Evolutionary conservation across 2,797 vertebrate genomes (phyloP).

Genomic region (Sebastiscus albofasciatus): DNA sequence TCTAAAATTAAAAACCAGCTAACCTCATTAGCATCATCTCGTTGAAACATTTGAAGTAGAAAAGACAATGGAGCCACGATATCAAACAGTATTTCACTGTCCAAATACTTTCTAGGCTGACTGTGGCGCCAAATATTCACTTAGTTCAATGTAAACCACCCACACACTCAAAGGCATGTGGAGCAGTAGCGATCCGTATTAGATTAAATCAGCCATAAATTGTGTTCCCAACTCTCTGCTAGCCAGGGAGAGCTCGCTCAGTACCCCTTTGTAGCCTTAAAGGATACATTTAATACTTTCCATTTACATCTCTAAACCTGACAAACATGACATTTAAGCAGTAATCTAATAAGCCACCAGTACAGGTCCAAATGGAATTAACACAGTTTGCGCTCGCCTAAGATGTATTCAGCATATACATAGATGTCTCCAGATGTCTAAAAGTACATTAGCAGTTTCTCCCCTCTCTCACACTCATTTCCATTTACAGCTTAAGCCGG

Average conservation of each 20-base stretch:
- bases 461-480: constrained; percentile 28
- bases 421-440: constrained; percentile 45
- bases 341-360: constrained; percentile 74
- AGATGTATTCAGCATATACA: constrained; percentile 40
- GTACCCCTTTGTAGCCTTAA: constrained; percentile 45
- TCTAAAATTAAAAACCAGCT: constrained; percentile 66
- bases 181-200: constrained; percentile 33
- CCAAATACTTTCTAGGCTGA: constrained; percentile 60
- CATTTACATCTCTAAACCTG: constrained; percentile 76
- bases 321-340: constrained; percentile 76
- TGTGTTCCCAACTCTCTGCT: constrained; percentile 44
- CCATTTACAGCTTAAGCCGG: constrained; percentile 46
- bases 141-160: constrained; percentile 70
- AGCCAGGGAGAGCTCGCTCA: constrained; percentile 38
- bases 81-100: constrained; percentile 60
- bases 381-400: constrained; percentile 39
- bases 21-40: constrained; percentile 64
- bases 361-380: constrained; percentile 70
- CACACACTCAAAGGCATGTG: constrained; percentile 46
- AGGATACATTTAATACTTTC: constrained; percentile 63
- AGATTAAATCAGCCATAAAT: constrained; percentile 58
- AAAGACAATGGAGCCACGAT: constrained; percentile 46
- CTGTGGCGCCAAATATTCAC: constrained; percentile 61
- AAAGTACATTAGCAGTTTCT: constrained; percentile 48
- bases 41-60: constrained; percentile 51